These are phyloP conservation scores for Pomatostomus ruficeps DNA, from an alignment of 2,113 vertebrate species.

Conservation along the genomic window DNA sequence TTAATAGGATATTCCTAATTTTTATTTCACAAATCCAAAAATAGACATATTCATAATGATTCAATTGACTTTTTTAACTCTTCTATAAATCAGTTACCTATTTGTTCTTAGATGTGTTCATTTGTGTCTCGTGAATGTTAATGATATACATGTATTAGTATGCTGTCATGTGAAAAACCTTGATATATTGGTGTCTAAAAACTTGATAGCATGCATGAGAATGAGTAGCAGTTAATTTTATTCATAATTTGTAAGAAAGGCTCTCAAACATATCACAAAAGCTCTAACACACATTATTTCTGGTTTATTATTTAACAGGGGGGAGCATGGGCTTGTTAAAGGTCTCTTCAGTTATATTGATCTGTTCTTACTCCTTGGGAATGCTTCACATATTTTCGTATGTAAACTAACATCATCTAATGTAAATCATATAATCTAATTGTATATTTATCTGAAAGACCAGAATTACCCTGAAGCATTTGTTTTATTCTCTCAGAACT, in stretches of 20 bases:
- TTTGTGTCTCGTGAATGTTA: neutral
- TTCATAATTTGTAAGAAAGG: neutral
- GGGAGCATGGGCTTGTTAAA: neutral
- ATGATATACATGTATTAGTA: neutral
- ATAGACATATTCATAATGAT: neutral
- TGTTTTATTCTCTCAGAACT: conserved; percentile 27
- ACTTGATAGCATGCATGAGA: neutral
- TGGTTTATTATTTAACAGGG: neutral
- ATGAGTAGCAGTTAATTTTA: neutral
- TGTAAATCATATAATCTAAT: neutral
- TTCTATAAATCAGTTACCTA: neutral
- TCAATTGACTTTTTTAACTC: neutral
- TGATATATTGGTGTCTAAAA: neutral
- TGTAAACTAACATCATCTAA: neutral
- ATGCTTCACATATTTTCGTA: neutral
- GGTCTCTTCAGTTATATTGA: neutral
- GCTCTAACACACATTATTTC: neutral
- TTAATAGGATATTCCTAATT: neutral
- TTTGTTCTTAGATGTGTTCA: neutral
- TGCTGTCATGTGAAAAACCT: neutral
- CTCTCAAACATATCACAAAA: neutral
- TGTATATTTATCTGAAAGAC: conserved; percentile 8
- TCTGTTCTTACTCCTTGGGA: neutral
- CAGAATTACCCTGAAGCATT: conserved; percentile 4
- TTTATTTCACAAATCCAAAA: neutral